phyloP scores from a whole-genome alignment of 1,140 invertebrate species.

The Pogonomyrmex barbatus region DNA sequence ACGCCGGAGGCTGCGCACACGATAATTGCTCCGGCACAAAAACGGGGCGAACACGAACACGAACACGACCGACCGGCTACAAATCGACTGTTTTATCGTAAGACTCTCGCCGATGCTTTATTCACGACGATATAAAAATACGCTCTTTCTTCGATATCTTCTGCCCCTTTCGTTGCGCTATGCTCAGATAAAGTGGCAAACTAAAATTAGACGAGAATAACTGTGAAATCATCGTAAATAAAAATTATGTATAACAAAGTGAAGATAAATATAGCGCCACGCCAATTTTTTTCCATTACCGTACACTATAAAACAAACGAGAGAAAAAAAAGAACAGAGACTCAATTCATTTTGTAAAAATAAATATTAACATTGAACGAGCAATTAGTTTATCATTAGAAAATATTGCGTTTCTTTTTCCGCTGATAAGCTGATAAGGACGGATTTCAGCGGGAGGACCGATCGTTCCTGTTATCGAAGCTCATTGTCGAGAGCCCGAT shows the following conservation, averaged over 20 bases:
- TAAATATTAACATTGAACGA: background rate
- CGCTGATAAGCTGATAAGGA: background rate
- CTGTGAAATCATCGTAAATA: background rate
- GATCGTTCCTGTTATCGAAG: background rate
- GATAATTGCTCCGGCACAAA: conserved; percentile 49
- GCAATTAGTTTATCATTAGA: background rate
- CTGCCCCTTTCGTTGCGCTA: background rate
- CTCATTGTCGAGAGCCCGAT: background rate
- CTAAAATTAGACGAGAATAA: conserved; percentile 31
- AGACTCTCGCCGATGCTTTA: conserved; percentile 25
- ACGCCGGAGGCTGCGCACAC: conserved; percentile 31
- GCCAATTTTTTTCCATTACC: background rate
- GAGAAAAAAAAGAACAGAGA: background rate
- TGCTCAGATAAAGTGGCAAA: background rate
- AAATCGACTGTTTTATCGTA: conserved; percentile 34
- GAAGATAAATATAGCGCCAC: conserved; percentile 10
- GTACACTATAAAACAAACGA: background rate
- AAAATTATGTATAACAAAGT: background rate
- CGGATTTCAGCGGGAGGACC: background rate
- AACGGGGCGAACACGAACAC: conserved; percentile 21
- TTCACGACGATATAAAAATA: conserved; percentile 13
- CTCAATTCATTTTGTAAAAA: background rate
- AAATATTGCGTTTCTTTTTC: background rate
- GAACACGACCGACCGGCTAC: background rate
- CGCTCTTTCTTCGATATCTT: conserved; percentile 4